Percentiles rank a stretch among this genome's conserved stretches.
These are phyloP conservation scores for Microctonus brassicae DNA, from an alignment of 2,888 invertebrate genomes.

Conservation along the genomic window DNA sequence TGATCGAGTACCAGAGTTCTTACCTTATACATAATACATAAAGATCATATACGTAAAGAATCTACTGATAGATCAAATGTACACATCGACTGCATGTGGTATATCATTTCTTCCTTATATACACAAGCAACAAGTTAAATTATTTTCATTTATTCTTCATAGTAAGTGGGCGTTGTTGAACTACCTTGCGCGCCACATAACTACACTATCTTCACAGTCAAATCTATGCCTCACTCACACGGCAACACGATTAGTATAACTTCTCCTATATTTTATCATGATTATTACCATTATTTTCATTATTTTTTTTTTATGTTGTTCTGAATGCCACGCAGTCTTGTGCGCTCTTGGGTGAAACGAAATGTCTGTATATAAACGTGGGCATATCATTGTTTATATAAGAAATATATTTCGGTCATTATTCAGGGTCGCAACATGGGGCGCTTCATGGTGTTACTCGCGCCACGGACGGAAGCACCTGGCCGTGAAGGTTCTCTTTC, in stretches of 20 bases:
- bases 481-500: constrained; percentile 40
- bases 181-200: constrained; percentile 42
- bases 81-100: not conserved
- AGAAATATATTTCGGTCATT: constrained; percentile 65
- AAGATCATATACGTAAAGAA: not conserved
- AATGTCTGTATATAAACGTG: constrained; percentile 38
- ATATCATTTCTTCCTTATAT: constrained; percentile 15
- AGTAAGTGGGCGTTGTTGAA: constrained; percentile 32
- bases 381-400: constrained; percentile 62
- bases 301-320: too few relatives aligned
- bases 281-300: constrained; percentile 34
- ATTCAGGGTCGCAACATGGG: constrained; percentile 58
- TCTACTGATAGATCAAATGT: not conserved
- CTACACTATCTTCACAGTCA: constrained; percentile 45
- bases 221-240: constrained; percentile 42
- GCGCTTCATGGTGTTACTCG: constrained; percentile 29
- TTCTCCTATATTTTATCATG: constrained; percentile 32
- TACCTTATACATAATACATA: too few relatives aligned
- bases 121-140: not conserved
- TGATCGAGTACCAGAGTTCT: too few relatives aligned
- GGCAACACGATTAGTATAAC: constrained; percentile 35
- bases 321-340: constrained; percentile 32
- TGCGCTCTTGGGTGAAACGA: constrained; percentile 36
- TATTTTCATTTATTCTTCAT: constrained; percentile 10
- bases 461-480: constrained; percentile 50